Percentiles rank a stretch among this genome's conserved stretches.
Evolutionary conservation across 2,113 vertebrate genomes (phyloP).

Genomic region (Cyanoliseus patagonus): DNA sequence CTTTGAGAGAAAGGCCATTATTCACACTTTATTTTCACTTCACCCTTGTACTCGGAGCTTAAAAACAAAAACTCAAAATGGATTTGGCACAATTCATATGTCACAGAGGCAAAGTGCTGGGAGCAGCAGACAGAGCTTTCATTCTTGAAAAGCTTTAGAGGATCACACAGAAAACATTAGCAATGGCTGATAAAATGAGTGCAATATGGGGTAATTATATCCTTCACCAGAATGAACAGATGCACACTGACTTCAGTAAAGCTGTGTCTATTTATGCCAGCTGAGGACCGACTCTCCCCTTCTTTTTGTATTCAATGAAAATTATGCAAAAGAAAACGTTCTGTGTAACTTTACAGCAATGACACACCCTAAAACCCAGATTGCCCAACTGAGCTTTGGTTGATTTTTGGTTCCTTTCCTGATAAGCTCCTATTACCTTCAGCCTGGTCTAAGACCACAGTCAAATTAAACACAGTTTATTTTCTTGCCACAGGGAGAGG

Average conservation of each 20-base stretch:
- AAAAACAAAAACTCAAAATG: constrained; percentile 53
- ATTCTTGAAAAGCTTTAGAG: constrained; percentile 51
- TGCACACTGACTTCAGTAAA: constrained; percentile 41
- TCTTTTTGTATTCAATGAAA: constrained; percentile 6
- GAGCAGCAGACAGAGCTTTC: constrained; percentile 52
- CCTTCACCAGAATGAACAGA: constrained; percentile 43
- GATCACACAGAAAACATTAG: constrained; percentile 54
- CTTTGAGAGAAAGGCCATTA: constrained; percentile 53
- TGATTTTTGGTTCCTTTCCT: background rate
- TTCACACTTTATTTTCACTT: constrained; percentile 69
- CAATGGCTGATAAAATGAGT: constrained; percentile 48
- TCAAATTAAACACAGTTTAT: background rate
- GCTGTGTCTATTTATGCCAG: constrained; percentile 32
- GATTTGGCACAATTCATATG: constrained; percentile 65
- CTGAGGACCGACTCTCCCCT: background rate
- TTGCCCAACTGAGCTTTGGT: background rate
- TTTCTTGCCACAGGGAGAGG: background rate
- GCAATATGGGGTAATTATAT: constrained; percentile 51
- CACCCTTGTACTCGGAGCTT: constrained; percentile 35
- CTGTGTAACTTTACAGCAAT: background rate
- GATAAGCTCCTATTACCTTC: background rate
- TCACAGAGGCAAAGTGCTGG: constrained; percentile 54
- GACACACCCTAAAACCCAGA: background rate
- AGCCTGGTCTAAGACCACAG: background rate
- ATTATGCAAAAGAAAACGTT: background rate